Percentiles rank a stretch among this genome's conserved stretches.
phyloP scores from a whole-genome alignment of 2,113 vertebrate species.

The Pithys albifrons region DNA sequence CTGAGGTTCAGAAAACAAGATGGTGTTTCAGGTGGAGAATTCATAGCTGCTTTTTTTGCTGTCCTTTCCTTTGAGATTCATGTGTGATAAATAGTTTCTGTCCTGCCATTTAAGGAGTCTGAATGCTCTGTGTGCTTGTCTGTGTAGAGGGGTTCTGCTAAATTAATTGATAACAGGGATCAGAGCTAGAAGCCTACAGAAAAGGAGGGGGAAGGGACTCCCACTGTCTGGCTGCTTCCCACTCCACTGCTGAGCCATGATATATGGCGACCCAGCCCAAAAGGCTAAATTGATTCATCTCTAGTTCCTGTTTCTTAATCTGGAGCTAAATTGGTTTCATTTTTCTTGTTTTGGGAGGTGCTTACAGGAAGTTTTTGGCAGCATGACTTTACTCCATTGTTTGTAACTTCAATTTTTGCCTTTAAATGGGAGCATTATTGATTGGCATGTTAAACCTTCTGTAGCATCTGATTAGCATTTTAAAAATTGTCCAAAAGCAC shows the following conservation, averaged over 20 bases:
- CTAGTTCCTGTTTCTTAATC: constrained; percentile 88
- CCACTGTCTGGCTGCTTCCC: constrained; percentile 66
- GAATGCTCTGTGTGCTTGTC: constrained; percentile 69
- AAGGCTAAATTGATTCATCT: constrained; percentile 85
- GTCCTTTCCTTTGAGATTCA: constrained; percentile 41
- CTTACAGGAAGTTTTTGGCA: constrained; percentile 75
- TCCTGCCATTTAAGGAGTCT: constrained; percentile 66
- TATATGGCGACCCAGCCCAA: constrained; percentile 80
- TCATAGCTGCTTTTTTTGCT: neutral
- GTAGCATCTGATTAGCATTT: constrained; percentile 68
- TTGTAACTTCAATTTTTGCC: constrained; percentile 71
- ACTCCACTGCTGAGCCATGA: constrained; percentile 74
- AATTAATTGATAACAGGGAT: constrained; percentile 86
- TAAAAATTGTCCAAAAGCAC: constrained; percentile 59
- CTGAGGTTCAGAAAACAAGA: neutral
- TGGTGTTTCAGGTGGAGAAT: constrained; percentile 36
- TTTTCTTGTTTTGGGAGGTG: constrained; percentile 81
- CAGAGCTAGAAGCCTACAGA: constrained; percentile 71
- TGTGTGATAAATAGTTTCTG: constrained; percentile 71
- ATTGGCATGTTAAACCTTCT: constrained; percentile 49
- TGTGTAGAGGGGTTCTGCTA: constrained; percentile 56
- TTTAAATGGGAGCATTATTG: constrained; percentile 63
- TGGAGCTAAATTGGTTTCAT: constrained; percentile 89
- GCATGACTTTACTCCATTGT: constrained; percentile 69
- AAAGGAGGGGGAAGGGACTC: constrained; percentile 66